Evolutionary conservation across 1,140 invertebrate genomes (phyloP).

Genomic region (Magallana ariakensis): DNA sequence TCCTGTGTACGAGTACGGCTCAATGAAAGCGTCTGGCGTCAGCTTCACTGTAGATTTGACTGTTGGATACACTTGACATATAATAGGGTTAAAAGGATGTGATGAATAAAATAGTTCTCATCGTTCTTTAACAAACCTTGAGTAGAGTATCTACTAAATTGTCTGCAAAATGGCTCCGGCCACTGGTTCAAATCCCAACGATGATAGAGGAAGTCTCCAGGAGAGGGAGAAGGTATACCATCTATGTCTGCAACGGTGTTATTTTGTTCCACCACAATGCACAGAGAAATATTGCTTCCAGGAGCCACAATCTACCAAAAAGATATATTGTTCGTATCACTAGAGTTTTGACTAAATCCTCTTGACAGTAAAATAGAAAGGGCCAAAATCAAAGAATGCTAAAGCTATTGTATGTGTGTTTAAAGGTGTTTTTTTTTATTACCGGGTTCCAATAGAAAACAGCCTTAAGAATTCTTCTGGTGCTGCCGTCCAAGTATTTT

Average conservation of each 20-base stretch:
- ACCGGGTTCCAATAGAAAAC: not conserved
- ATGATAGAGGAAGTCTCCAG: not conserved
- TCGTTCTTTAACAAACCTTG: not conserved
- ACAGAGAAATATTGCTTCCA: conserved; percentile 17
- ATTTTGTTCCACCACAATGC: not conserved
- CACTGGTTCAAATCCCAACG: not conserved
- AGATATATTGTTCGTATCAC: too few species aligned
- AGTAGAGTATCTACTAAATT: conserved; percentile 9
- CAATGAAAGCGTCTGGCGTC: conserved; percentile 35
- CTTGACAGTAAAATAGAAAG: too few species aligned
- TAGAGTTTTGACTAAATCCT: not conserved
- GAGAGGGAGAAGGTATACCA: not conserved
- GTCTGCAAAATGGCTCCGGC: not conserved
- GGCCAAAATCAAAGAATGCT: too few species aligned
- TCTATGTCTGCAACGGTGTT: not conserved
- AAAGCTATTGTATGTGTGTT: too few species aligned
- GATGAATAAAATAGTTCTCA: not conserved
- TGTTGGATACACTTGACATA: not conserved
- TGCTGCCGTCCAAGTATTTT: not conserved
- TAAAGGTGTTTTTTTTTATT: too few species aligned
- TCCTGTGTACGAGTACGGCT: not conserved
- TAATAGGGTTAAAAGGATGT: not conserved
- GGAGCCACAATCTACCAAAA: not conserved
- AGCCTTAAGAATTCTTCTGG: not conserved
- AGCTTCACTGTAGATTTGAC: not conserved